A percentile compares a stretch with the other conserved stretches of the same genome.
Conservation (phyloP, 2,888 invertebrate species). For the Lamellibrachia satsuma region DNA sequence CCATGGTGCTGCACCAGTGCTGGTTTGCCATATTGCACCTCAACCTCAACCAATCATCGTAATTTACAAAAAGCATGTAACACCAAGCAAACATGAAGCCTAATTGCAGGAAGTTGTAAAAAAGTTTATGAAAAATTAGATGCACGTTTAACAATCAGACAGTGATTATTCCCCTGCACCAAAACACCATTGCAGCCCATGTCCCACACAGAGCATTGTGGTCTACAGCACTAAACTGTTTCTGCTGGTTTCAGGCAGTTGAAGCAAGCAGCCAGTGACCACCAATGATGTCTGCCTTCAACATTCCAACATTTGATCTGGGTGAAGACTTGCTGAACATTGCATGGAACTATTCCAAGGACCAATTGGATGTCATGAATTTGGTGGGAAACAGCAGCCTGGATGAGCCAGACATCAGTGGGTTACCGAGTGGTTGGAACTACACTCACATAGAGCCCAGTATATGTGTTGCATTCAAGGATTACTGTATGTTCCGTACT, state of each 20-base stretch:
- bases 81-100: too few relatives aligned
- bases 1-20: too few relatives aligned
- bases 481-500: constrained; percentile 23
- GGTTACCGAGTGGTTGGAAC: neutral
- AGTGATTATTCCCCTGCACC: neutral
- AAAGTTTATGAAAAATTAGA: neutral
- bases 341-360: neutral
- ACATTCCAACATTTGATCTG: neutral
- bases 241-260: neutral
- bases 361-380: neutral
- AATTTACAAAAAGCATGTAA: too few relatives aligned
- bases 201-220: neutral
- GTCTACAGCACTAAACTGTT: neutral
- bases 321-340: neutral
- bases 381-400: neutral
- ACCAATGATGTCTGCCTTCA: neutral
- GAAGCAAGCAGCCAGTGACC: neutral
- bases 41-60: too few relatives aligned
- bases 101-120: neutral
- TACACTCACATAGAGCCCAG: neutral
- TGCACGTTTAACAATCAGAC: neutral
- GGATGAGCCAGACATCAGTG: neutral
- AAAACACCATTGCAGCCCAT: neutral
- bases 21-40: too few relatives aligned
- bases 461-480: neutral